These are phyloP conservation scores for Phalloptychus januarius DNA, from an alignment of 2,797 vertebrate species.

Conservation along the genomic window DNA sequence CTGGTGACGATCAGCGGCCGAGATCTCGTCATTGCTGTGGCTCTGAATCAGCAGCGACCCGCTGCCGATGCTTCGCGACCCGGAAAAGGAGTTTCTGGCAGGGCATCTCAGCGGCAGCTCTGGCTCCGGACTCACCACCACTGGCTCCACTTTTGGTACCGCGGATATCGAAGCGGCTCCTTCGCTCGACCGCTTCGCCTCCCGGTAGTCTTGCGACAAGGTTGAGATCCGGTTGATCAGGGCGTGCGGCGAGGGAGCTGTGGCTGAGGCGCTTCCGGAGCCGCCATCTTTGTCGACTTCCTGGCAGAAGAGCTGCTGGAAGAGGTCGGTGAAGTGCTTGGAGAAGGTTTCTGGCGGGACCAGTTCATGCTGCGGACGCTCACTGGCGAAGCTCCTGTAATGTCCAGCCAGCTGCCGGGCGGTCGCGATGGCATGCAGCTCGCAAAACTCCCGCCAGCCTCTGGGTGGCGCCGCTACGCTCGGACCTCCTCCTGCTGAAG, in stretches of 20 bases:
- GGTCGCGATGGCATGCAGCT: slow-evolving; percentile 92
- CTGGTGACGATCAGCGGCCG: slow-evolving; percentile 48
- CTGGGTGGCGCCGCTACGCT: slow-evolving; percentile 74
- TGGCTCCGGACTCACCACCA: slow-evolving; percentile 65
- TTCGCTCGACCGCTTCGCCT: slow-evolving; percentile 78
- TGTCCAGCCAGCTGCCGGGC: slow-evolving; percentile 92
- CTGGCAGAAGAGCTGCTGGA: slow-evolving; percentile 92
- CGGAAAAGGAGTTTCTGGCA: slow-evolving; percentile 49
- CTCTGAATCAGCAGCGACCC: slow-evolving; percentile 75
- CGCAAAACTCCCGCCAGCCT: slow-evolving; percentile 97
- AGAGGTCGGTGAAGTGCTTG: slow-evolving; percentile 90
- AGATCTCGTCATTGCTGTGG: slow-evolving; percentile 84
- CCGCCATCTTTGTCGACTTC: slow-evolving; percentile 88
- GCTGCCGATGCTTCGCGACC: slow-evolving; percentile 21
- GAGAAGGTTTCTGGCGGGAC: slow-evolving; percentile 91
- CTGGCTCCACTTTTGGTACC: slow-evolving; percentile 68
- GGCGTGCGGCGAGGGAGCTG: slow-evolving; percentile 50
- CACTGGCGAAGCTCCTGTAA: slow-evolving; percentile 89
- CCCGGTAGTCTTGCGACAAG: slow-evolving; percentile 90
- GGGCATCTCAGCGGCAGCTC: slow-evolving; percentile 72
- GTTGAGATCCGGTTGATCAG: slow-evolving; percentile 80
- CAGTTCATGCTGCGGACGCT: slow-evolving; percentile 87
- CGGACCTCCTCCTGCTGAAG: slow-evolving; percentile 70
- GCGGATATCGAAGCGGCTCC: slow-evolving; percentile 66
- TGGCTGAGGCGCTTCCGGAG: slow-evolving; percentile 35